Base-by-base conservation (phyloP, 1,140 invertebrate genomes). In the Anadara kagoshimensis region DNA sequence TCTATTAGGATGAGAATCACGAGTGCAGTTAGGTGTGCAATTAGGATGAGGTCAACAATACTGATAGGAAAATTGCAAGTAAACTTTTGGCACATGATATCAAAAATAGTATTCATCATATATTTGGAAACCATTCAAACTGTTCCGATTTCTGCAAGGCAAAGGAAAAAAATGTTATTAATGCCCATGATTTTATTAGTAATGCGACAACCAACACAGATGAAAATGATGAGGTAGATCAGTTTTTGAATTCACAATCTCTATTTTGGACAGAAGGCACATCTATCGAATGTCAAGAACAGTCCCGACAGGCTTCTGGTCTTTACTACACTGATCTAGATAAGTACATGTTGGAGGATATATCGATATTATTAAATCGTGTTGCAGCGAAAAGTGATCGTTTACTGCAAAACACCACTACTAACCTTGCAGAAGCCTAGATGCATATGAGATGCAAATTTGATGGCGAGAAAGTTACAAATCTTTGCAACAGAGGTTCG, bases 351-450 rank as follows among this genome's bases (percentile, higher is more conserved):
- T 20, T 56, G 0, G 20, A 41, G 47, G 65, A 56, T 44, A 41
- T 67, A 16, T 11, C n/a, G 22, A 8, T 18, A 24, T 1, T 66
- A 45, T 18, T 66, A 0, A 24, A 14, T 22, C 29, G 24, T 5
- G 41, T 66, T n/a, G 64, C 64, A 36, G 51, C 53, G 11, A 68
- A 59, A 76, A 68, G 82, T 24, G 26, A 77, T 5, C 84, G 83
- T 69, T 78, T 88, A 20, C 63, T 90, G 11, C 54, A 79, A 1
- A 81, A 88, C 68, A 76, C 81, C 18, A 88, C 84, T 36, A 90
- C 86, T 58, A 90, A 90, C 71, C 41, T 67, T 36, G 85, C 82
- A 10, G 90, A 91, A 81, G 26, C 49, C n/a, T 90, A 84, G 78
- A 86, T 89, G 77, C 62, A 71, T 8, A 78, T 82, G 14, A 61